Conservation (phyloP, 2,113 vertebrate genomes). For the Chamaetylas fuelleborni region DNA sequence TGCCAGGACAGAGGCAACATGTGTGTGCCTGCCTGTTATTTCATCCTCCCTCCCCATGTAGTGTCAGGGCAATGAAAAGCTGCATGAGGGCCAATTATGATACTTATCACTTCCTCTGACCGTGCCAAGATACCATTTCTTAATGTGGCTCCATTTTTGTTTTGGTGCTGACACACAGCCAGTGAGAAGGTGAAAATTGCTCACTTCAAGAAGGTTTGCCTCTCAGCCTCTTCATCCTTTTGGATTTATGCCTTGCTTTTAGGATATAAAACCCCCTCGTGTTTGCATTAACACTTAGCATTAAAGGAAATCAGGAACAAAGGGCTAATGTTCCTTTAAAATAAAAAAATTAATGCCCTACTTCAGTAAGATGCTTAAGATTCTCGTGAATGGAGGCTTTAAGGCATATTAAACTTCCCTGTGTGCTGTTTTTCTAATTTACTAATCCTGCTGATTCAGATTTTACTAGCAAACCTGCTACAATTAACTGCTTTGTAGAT, state of each 20-base stretch:
- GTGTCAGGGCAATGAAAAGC: slow-evolving; percentile 13
- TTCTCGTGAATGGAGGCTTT: slow-evolving; percentile 52
- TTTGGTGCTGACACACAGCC: slow-evolving; percentile 33
- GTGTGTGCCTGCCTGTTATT: slow-evolving; percentile 17
- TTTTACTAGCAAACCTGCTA: background rate
- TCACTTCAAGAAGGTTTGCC: background rate
- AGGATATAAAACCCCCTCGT: background rate
- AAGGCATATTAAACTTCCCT: slow-evolving; percentile 24
- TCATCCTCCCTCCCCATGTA: background rate
- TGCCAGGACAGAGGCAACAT: slow-evolving; percentile 6
- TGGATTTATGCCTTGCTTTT: slow-evolving; percentile 23
- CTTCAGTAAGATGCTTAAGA: slow-evolving; percentile 61
- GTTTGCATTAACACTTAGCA: slow-evolving; percentile 7
- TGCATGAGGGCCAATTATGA: slow-evolving; percentile 41
- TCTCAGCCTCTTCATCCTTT: background rate
- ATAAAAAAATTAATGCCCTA: slow-evolving; percentile 35
- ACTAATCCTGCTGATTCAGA: slow-evolving; percentile 52
- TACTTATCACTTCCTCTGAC: slow-evolving; percentile 33
- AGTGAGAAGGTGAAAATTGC: slow-evolving; percentile 12
- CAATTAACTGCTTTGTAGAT: slow-evolving; percentile 26
- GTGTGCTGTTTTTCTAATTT: background rate
- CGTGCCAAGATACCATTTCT: slow-evolving; percentile 9
- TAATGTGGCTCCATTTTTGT: slow-evolving; percentile 46
- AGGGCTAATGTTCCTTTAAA: slow-evolving; percentile 47
- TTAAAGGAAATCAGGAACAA: slow-evolving; percentile 36